Base-by-base conservation (phyloP, 2,113 vertebrate genomes). In the Pteronura brasiliensis region DNA sequence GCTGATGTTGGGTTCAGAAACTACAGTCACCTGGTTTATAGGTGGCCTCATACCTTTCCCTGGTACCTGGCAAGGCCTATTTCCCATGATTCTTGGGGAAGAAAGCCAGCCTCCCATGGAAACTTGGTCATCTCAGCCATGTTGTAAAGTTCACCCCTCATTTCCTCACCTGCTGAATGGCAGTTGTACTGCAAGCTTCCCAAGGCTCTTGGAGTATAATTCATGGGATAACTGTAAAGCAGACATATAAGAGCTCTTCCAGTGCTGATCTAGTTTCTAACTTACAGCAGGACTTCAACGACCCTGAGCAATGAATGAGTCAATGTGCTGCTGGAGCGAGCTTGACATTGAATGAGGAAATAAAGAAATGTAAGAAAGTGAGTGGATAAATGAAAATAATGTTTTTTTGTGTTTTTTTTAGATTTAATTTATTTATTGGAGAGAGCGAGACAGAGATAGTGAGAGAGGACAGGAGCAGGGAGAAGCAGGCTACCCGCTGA, bases 31-130 rank as follows among this genome's bases (percentile, higher is more conserved):
- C 44, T 69, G 0, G 4, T n/a, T 61, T 76, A 23, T 7, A 92
- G 69, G n/a, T 77, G 82, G 52, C n/a, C n/a, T 3, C 1, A 42
- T 7, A 39, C 20, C n/a, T 71, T 57, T 39, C 61, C 49, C n/a
- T 69, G 61, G 25, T 25, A 8, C 44, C n/a, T 65, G 4, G 47
- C 34, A 82, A 92, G 47, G 39, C 14, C 36, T 39, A 21, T 42
- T 83, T 83, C 76, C 42, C 14, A 61, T 61, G 42, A 39, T 95
- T 95, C 74, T 36, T 52, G 42, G 27, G 61, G 63, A 69, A 76
- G 79, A 67, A 52, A 55, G 36, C 31, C 11, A 31, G 11, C 44
- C 34, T 57, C 36, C 17, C 1, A 44, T 23, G 15, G 20, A 39
- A 79, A n/a, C 4, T 0, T 31, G 11, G 20, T 57, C 59, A 27